Conservation (phyloP, 1,140 invertebrate species). For the Sarcophaga bullata region DNA sequence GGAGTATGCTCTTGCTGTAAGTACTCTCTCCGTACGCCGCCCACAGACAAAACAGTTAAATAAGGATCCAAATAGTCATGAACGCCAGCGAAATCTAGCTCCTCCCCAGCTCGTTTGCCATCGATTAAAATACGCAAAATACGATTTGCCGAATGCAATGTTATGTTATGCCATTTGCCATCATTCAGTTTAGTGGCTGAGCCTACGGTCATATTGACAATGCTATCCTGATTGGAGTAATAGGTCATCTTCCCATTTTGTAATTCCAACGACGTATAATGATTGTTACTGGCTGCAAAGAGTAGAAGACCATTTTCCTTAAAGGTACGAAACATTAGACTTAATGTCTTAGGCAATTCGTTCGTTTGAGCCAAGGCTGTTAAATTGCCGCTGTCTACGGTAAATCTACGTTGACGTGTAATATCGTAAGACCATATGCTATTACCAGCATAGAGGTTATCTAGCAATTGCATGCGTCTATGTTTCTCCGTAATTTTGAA, state of each 20-base stretch:
- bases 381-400: slow-evolving; percentile 45
- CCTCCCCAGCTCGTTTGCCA: slow-evolving; percentile 78
- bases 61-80: slow-evolving; percentile 94
- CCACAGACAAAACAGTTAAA: slow-evolving; percentile 80
- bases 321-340: slow-evolving; percentile 84
- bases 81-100: slow-evolving; percentile 82
- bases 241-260: slow-evolving; percentile 77
- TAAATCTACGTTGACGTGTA: slow-evolving; percentile 45
- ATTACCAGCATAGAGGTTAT: slow-evolving; percentile 78
- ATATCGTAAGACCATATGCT: slow-evolving; percentile 71
- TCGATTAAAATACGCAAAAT: slow-evolving; percentile 79
- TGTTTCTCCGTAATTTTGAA: slow-evolving; percentile 86
- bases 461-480: slow-evolving; percentile 83
- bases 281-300: slow-evolving; percentile 86
- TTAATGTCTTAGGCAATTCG: slow-evolving; percentile 75
- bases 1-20: slow-evolving; percentile 66
- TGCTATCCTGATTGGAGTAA: slow-evolving; percentile 77
- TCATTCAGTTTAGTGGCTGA: slow-evolving; percentile 73
- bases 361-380: slow-evolving; percentile 56
- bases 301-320: slow-evolving; percentile 81
- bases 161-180: slow-evolving; percentile 88
- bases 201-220: slow-evolving; percentile 82
- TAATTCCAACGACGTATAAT: slow-evolving; percentile 85
- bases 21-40: slow-evolving; percentile 74
- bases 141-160: slow-evolving; percentile 75